A percentile compares a stretch with the other conserved stretches of the same genome.
Conservation (phyloP, 2,113 vertebrate genomes). For the Epinephelus moara region DNA sequence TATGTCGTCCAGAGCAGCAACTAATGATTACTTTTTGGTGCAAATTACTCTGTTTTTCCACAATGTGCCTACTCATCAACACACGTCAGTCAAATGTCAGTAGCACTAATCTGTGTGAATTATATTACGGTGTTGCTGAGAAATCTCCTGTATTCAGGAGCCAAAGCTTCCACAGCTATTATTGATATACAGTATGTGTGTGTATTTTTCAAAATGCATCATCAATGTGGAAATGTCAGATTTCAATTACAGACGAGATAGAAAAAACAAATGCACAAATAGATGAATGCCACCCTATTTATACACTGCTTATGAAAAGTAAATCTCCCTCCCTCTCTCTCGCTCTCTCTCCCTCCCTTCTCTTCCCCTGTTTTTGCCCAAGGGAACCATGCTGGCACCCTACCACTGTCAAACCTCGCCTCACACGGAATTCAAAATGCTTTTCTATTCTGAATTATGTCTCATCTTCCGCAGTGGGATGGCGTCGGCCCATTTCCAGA, state of each 20-base stretch:
- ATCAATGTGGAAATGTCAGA: conserved; percentile 45
- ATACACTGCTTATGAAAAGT: conserved; percentile 50
- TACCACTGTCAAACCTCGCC: conserved; percentile 37
- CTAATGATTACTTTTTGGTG: neutral
- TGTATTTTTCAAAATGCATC: neutral
- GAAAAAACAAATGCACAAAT: conserved; percentile 26
- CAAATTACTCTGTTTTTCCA: too few relatives aligned
- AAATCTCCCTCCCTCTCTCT: conserved; percentile 12
- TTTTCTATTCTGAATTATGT: conserved; percentile 42
- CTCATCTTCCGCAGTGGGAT: conserved; percentile 90
- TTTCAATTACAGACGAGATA: conserved; percentile 49
- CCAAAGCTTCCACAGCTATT: neutral
- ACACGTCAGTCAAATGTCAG: neutral
- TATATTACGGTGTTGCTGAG: conserved; percentile 3
- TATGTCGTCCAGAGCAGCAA: neutral
- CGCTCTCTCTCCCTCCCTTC: conserved; percentile 1
- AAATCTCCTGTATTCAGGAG: neutral
- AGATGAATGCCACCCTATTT: conserved; percentile 50
- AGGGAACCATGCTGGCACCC: conserved; percentile 29
- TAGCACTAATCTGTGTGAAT: conserved; percentile 5
- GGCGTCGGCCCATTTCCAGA: conserved; percentile 97
- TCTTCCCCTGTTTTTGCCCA: conserved; percentile 29
- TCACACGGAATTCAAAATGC: conserved; percentile 46
- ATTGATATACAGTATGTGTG: conserved; percentile 22
- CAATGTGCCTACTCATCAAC: neutral